Evolutionary conservation across 2,113 vertebrate species (phyloP).

Genomic region (Cariama cristata): DNA sequence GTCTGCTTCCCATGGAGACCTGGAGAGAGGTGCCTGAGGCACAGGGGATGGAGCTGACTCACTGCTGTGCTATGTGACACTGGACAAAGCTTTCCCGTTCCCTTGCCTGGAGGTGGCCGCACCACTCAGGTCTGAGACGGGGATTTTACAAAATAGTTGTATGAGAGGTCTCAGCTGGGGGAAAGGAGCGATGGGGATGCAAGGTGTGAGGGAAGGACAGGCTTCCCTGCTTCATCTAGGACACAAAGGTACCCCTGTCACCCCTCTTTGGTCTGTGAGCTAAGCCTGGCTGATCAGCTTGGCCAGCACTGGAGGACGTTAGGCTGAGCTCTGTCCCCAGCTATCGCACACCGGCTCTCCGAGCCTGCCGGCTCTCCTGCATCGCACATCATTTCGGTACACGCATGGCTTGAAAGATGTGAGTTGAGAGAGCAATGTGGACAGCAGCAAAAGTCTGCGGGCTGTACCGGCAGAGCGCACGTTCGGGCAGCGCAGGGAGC

Average conservation of each 20-base stretch:
- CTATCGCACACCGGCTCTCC: rapidly evolving
- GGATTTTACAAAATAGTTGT: rapidly evolving
- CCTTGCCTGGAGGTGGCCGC: background rate
- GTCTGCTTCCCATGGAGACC: background rate
- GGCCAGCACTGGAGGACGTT: rapidly evolving
- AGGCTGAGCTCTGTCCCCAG: background rate
- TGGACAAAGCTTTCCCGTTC: background rate
- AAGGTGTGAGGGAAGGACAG: background rate
- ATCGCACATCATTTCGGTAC: rapidly evolving
- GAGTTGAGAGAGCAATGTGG: background rate
- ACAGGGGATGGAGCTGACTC: background rate
- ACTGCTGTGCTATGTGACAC: background rate
- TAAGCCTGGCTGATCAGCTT: background rate
- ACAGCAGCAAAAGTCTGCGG: background rate
- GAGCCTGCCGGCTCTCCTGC: background rate
- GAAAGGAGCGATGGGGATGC: background rate
- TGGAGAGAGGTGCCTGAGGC: background rate
- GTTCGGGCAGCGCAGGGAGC: background rate
- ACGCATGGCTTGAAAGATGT: background rate
- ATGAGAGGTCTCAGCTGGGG: background rate
- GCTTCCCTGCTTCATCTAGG: background rate
- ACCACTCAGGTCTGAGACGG: background rate
- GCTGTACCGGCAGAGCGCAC: background rate
- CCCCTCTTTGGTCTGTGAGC: background rate
- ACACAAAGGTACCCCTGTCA: rapidly evolving